Conservation (phyloP, 2,888 invertebrate species). For the Polyploca ridens region DNA sequence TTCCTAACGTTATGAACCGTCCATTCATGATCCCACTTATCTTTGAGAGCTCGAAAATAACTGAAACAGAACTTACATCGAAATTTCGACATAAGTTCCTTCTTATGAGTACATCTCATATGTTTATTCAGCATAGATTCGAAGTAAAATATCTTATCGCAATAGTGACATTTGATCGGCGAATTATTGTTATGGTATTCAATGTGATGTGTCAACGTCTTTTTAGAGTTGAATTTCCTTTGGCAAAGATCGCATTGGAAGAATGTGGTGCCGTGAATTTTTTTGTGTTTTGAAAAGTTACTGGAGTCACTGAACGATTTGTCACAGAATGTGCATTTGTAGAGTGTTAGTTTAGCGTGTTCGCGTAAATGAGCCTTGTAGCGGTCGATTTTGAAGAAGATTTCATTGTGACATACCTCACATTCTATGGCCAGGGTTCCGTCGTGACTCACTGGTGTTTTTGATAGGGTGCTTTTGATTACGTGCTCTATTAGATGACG, state of each 20-base stretch:
- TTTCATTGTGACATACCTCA: constrained; percentile 62
- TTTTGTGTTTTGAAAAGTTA: constrained; percentile 81
- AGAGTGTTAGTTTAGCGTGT: constrained; percentile 76
- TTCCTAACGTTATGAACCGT: constrained; percentile 70
- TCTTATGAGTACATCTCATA: constrained; percentile 61
- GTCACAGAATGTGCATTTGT: constrained; percentile 77
- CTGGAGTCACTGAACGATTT: constrained; percentile 80
- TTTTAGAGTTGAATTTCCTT: constrained; percentile 78
- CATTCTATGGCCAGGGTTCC: constrained; percentile 69
- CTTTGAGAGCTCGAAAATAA: constrained; percentile 62
- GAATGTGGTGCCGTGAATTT: constrained; percentile 69
- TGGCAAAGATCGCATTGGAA: constrained; percentile 77
- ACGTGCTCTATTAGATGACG: constrained; percentile 80
- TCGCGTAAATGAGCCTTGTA: constrained; percentile 78
- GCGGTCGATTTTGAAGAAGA: constrained; percentile 69
- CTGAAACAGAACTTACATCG: constrained; percentile 66
- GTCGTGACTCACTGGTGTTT: constrained; percentile 60
- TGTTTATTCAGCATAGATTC: constrained; percentile 77
- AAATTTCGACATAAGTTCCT: constrained; percentile 46
- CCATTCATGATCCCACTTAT: constrained; percentile 82
- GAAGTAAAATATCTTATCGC: constrained; percentile 69
- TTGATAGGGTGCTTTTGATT: constrained; percentile 67
- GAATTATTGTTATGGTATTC: constrained; percentile 68
- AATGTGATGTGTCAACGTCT: constrained; percentile 75
- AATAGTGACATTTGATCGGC: constrained; percentile 62